phyloP scores from a whole-genome alignment of 2,797 vertebrate genomes.

The Sebastes kiyomatsui region DNA sequence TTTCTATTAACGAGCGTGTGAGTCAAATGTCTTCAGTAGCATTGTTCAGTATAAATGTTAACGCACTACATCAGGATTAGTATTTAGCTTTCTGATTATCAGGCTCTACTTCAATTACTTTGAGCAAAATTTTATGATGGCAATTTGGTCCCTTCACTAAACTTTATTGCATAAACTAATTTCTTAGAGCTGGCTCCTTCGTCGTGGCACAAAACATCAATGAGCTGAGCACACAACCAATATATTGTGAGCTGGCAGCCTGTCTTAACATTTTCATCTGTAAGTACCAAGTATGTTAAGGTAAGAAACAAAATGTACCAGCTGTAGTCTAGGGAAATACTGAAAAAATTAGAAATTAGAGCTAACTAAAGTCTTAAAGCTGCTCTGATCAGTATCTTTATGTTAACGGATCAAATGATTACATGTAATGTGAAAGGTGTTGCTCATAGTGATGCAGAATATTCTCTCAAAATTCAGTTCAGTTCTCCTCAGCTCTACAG shows the following conservation, averaged over 20 bases:
- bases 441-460: not conserved
- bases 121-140: not conserved
- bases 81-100: slow-evolving; percentile 4
- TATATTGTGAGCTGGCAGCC: not conserved
- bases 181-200: not conserved
- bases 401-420: not conserved
- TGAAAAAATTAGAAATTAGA: not conserved
- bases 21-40: slow-evolving; percentile 22
- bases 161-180: not conserved
- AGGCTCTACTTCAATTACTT: not conserved
- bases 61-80: not conserved
- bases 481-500: not conserved
- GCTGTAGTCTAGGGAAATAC: not conserved
- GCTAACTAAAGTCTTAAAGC: not conserved
- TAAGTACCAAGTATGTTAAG: not conserved
- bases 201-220: not conserved
- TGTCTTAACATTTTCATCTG: not conserved
- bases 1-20: slow-evolving; percentile 37
- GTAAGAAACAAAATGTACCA: not conserved
- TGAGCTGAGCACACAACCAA: not conserved
- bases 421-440: not conserved
- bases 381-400: not conserved
- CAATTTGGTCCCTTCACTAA: not conserved
- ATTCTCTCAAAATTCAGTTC: not conserved
- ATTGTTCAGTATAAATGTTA: not conserved